Evolutionary conservation across 1,140 invertebrate species (phyloP).

Genomic region (Chlorops oryzae): DNA sequence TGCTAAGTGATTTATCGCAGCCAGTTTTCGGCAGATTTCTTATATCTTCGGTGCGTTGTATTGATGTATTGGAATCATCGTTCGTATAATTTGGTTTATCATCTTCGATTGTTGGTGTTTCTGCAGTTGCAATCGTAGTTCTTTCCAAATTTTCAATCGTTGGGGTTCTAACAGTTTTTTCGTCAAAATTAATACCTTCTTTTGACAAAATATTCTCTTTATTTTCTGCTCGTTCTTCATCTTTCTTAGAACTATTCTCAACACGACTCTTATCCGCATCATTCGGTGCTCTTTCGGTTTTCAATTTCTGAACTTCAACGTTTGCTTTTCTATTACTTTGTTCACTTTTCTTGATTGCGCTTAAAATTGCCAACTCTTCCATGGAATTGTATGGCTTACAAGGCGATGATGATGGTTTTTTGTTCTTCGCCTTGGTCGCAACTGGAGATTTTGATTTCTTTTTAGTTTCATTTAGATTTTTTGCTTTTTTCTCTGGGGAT

Average conservation of each 20-base stretch:
- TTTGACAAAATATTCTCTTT: neutral
- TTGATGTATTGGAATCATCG: neutral
- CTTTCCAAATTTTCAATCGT: slow-evolving; percentile 7
- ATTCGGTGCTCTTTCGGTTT: no score
- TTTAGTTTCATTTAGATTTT: slow-evolving; percentile 26
- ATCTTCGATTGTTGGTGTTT: neutral
- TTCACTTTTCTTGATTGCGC: no score
- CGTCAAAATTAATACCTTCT: neutral
- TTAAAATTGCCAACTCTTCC: slow-evolving; percentile 1
- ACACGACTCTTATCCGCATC: no score
- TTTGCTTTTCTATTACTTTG: no score
- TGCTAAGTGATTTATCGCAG: slow-evolving; percentile 36
- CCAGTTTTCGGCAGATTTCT: slow-evolving; percentile 39
- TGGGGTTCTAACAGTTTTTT: neutral
- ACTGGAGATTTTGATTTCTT: slow-evolving; percentile 24
- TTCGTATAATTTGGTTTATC: neutral
- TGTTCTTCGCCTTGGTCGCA: neutral
- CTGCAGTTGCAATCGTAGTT: neutral
- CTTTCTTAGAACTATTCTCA: no score
- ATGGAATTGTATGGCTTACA: neutral
- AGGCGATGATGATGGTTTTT: slow-evolving; percentile 2
- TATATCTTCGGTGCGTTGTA: slow-evolving; percentile 23
- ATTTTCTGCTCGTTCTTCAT: no score
- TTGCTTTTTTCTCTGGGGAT: slow-evolving; percentile 31
- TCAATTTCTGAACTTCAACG: no score